Base-by-base conservation (phyloP, 2,888 invertebrate genomes). In the Tachystola acroxantha region DNA sequence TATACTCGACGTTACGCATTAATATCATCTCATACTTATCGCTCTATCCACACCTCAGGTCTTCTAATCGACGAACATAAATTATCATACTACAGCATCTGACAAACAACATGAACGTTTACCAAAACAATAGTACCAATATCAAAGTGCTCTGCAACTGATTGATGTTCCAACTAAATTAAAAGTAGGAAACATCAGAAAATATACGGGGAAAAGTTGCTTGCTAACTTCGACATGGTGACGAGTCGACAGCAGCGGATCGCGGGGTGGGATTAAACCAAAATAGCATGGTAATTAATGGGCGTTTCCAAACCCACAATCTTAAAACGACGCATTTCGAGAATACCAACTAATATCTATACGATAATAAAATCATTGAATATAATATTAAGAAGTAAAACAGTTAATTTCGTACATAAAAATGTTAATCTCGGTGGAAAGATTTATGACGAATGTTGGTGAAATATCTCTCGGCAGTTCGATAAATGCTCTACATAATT, bases 271-370 rank as follows among this genome's bases (percentile, higher is more conserved):
- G 82, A 84, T 84, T 81, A 77, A 63, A 76, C 81, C 44, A 63
- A 82, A 85, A 85, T 84, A 85, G 74, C 73, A 42, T 50, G 30
- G 60, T 77, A 80, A 82, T 80, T 80, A 80, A 82, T 81, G 71
- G 65, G 53, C 63, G 68, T 65, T 65, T 66, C 50, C 60, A 68
- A 71, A 63, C 65, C 68, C 77, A 74, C 74, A 75, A 75, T 65
- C 64, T 72, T 51, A 70, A 71, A 70, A 70, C 64, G 53, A 56
- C 66, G 58, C 67, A 65, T 68, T 67, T 68, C 63, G 47, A 60
- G 63, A 73, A 70, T 72, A 67, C 65, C 66, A 53, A 58, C 52
- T 59, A 42, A 49, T 51, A 50, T 52, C n/a, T n/a, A 50, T 38
- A 45, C 50, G 49, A 48, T 51, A 49, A 48, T 38, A 38, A 38